A percentile compares a stretch with the other conserved stretches of the same genome.
Evolutionary conservation across 2,888 invertebrate genomes (phyloP).

Genomic region (Anarsia innoxiella): DNA sequence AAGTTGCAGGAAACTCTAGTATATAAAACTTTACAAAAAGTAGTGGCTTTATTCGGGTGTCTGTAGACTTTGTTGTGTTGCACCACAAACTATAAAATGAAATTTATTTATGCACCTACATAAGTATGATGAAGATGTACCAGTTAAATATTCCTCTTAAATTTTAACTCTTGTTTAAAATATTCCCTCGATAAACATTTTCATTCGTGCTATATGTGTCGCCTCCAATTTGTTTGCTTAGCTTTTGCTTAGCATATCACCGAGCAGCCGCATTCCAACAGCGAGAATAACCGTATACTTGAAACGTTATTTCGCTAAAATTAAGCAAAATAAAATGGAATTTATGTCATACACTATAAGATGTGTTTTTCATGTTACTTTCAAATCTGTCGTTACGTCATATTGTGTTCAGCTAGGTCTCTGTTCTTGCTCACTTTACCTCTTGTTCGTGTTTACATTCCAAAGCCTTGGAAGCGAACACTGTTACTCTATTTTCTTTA

Average conservation of each 20-base stretch:
- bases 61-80: too few species aligned
- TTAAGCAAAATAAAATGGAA: too few species aligned
- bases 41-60: too few species aligned
- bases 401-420: too few species aligned
- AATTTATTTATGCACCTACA: too few species aligned
- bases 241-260: conserved; percentile 67
- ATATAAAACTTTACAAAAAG: too few species aligned
- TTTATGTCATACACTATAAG: too few species aligned
- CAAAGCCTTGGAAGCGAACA: conserved; percentile 59
- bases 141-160: too few species aligned
- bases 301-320: conserved; percentile 33
- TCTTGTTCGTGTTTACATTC: conserved; percentile 57
- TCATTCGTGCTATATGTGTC: conserved; percentile 38
- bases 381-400: conserved; percentile 24
- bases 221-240: conserved; percentile 64
- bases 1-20: too few species aligned
- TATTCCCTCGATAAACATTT: conserved; percentile 29
- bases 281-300: conserved; percentile 54
- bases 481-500: conserved; percentile 58
- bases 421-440: conserved; percentile 45
- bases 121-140: too few species aligned
- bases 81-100: too few species aligned
- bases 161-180: conserved; percentile 4
- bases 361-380: background rate
- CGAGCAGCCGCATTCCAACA: conserved; percentile 58